Percentiles rank a stretch among this genome's conserved stretches.
phyloP scores from a whole-genome alignment of 1,140 invertebrate genomes.

The Coenobita brevimanus region DNA sequence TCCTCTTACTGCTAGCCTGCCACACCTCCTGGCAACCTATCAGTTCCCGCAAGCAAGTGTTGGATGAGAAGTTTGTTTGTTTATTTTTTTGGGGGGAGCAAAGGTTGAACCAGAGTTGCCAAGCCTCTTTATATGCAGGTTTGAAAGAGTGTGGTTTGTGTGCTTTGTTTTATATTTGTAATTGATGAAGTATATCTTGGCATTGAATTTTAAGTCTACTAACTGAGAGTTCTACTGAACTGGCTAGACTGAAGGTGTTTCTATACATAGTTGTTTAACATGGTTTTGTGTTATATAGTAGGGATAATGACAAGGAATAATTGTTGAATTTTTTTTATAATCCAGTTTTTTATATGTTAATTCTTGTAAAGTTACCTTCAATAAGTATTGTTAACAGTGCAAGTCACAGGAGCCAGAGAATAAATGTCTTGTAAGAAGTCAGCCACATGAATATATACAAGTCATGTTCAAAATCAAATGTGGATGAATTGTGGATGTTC shows the following conservation, averaged over 20 bases:
- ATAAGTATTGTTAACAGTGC: slow-evolving; percentile 45
- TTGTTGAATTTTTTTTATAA: slow-evolving; percentile 34
- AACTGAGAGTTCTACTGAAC: slow-evolving; percentile 27
- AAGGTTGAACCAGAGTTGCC: slow-evolving; percentile 30
- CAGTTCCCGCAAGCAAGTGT: slow-evolving; percentile 55
- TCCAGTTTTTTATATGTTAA: slow-evolving; percentile 45
- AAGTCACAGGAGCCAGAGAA: slow-evolving; percentile 31
- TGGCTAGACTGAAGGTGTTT: slow-evolving; percentile 33
- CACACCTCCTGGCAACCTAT: slow-evolving; percentile 29
- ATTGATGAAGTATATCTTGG: slow-evolving; percentile 33
- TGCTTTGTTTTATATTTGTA: slow-evolving; percentile 26
- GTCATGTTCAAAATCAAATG: slow-evolving; percentile 55
- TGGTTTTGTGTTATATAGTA: slow-evolving; percentile 37
- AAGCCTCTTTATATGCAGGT: slow-evolving; percentile 42
- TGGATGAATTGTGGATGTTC: slow-evolving; percentile 47
- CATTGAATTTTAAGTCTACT: slow-evolving; percentile 23
- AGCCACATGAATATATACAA: slow-evolving; percentile 52
- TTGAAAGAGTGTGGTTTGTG: slow-evolving; percentile 46
- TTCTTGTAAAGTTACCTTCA: slow-evolving; percentile 36
- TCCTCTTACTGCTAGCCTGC: slow-evolving; percentile 68
- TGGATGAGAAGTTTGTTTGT: slow-evolving; percentile 42
- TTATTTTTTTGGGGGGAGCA: slow-evolving; percentile 52
- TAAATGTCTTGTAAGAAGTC: slow-evolving; percentile 37
- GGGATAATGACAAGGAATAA: neutral
- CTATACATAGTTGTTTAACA: slow-evolving; percentile 40